Evolutionary conservation across 1,140 invertebrate genomes (phyloP), one percentile per base, ranked within the genome.

Genomic region (Apis laboriosa): DNA sequence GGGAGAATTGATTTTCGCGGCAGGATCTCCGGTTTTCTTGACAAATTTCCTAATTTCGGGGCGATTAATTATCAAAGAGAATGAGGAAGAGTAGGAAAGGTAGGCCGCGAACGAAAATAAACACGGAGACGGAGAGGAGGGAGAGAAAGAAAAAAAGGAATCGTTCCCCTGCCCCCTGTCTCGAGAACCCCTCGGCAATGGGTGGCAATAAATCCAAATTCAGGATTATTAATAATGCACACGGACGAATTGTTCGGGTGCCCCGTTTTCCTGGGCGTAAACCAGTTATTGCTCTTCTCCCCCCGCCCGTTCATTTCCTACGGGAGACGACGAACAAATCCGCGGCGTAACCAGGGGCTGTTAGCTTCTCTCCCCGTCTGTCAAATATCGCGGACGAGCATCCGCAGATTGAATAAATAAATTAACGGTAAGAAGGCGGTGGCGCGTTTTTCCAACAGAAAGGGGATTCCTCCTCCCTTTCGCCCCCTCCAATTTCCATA

Each of bases 181-280:
- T 8, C 24, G 24, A n/a, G 21, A 43, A 49, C 17, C 61, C 56
- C 73, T 77, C 75, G 28, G 49, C 17, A 56, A 66, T 56, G 71
- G 11, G 34, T 15, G 51, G 73, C 85, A 21, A 76, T 86, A 87
- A 87, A 86, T 87, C 84, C 75, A 80, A 84, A 87, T 87, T 70
- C 73, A 60, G 58, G 70, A 73, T 80, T 75, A 67, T 87, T 87
- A 74, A 87, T 87, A 87, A 87, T 87, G 83, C 72, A 87, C 68
- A 19, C 74, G 19, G 83, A 87, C 77, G 86, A 87, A 87, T 87
- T 80, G 85, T 86, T 43, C 82, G 85, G 85, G 82, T 63, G 81
- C 71, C 49, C 77, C 76, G 66, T 60, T 73, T 80, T 75, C 73
- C 74, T n/a, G 15, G 15, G 83, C 75, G 68, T 83, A 87, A 87